Base-by-base conservation (phyloP, 2,888 invertebrate species). In the Timandra comae region DNA sequence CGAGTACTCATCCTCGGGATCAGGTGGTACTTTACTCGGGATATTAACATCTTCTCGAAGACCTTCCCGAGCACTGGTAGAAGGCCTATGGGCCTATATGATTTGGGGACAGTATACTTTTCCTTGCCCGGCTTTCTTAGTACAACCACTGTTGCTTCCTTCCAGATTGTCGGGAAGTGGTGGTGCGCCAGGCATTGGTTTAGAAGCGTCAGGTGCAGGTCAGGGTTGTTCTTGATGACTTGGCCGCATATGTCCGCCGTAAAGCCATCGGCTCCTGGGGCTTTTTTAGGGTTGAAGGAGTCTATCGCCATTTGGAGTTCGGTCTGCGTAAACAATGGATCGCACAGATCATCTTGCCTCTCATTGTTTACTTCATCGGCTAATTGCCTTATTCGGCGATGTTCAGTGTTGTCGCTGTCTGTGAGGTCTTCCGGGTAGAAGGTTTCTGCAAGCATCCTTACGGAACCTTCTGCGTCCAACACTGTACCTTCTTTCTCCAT, bases 161-260 rank as follows among this genome's bases (percentile, higher is more conserved):
- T 49, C 49, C 46, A 52, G 3, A 9, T 12, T 2, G 11, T 19
- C 0, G 48, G 46, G 28, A 52, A 52, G 29, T 37, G 12, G 3
- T 10, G 9, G 2, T 39, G 22, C 2, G 7, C 7, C 3, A 51
- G 24, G 27, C 49, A 49, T 11, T 38, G 43, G 22, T 52, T 54
- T 0, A 30, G 9, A 2, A 52, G 1, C 0, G 35, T 29, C 1
- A 50, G 29, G 26, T 50, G 45, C 1, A 36, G 2, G 1, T 38
- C 37, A 2, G 7, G 34, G 4, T 38, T 25, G 3, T 19, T 12
- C 2, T 25, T 5, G 1, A 47, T 41, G 3, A 43, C 43, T 3
- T 12, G 22, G 1, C 2, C 6, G 30, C 52, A 51, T n/a, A 56
- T 54, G 27, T 54, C 53, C 0, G 51, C 35, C 0, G 53, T 56